A percentile compares a stretch with the other conserved stretches of the same genome.
Conservation (phyloP, 1,140 invertebrate species). For the Cydia amplana region DNA sequence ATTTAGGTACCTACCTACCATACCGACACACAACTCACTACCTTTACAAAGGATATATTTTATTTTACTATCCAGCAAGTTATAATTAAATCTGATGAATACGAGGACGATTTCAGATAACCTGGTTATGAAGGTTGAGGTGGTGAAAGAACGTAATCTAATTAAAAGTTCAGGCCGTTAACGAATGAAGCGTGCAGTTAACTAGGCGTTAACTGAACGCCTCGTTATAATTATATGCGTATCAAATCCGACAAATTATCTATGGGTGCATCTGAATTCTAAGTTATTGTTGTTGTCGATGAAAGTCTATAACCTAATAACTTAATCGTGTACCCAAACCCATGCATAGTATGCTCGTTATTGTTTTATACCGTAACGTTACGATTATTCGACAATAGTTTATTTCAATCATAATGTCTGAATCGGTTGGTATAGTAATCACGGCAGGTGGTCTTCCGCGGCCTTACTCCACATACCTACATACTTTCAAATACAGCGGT, state of each 20-base stretch:
- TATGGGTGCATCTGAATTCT: not conserved
- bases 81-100: not conserved
- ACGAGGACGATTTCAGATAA: conserved; percentile 17
- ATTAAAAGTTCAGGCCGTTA: conserved; percentile 8
- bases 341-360: not conserved
- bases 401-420: conserved; percentile 31
- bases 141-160: conserved; percentile 15
- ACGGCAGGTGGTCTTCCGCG: conserved; percentile 40
- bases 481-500: conserved; percentile 38
- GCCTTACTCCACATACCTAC: conserved; percentile 34
- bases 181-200: not conserved
- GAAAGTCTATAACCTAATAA: not conserved
- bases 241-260: not conserved
- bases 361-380: not conserved
- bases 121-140: conserved; percentile 4
- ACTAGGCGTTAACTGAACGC: conserved; percentile 1
- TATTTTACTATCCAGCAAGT: conserved; percentile 15
- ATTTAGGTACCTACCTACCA: no score
- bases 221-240: not conserved
- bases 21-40: not conserved
- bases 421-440: conserved; percentile 19
- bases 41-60: conserved; percentile 32
- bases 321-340: not conserved
- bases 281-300: not conserved
- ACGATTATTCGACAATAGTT: conserved; percentile 30